Percentiles rank a stretch among this genome's conserved stretches.
These are phyloP conservation scores for Mythimna pallens DNA, from an alignment of 2,888 invertebrate species.

Conservation along the genomic window DNA sequence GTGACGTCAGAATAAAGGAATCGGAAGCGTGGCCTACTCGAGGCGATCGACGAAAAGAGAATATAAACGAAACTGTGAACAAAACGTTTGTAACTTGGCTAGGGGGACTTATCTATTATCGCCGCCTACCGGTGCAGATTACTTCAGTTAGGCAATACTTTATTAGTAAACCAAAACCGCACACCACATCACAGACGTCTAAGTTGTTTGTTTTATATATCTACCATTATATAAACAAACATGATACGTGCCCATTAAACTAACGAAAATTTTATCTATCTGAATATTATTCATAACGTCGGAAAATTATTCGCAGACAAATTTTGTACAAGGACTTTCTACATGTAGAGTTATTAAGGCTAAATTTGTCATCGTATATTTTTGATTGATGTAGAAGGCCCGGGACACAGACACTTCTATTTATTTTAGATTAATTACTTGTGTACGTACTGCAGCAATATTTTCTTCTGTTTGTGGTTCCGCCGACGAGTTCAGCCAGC, in stretches of 20 bases:
- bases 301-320: constrained; percentile 27
- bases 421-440: constrained; percentile 19
- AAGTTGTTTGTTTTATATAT: constrained; percentile 49
- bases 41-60: too few relatives aligned
- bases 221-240: constrained; percentile 54
- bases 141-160: constrained; percentile 34
- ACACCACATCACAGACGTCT: constrained; percentile 39
- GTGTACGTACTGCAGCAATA: constrained; percentile 64
- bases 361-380: constrained; percentile 9
- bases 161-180: constrained; percentile 29
- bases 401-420: background rate
- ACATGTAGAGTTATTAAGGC: constrained; percentile 5
- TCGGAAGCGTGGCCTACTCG: too few relatives aligned
- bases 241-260: constrained; percentile 36
- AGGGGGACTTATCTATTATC: constrained; percentile 20
- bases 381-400: constrained; percentile 6
- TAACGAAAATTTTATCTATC: constrained; percentile 48
- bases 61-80: too few relatives aligned
- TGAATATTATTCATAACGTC: constrained; percentile 41
- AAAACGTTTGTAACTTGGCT: too few relatives aligned
- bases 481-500: constrained; percentile 37
- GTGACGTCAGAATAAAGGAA: too few relatives aligned
- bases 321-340: constrained; percentile 13
- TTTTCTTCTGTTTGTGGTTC: constrained; percentile 51
- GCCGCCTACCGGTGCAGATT: constrained; percentile 14